Percentiles rank a stretch among this genome's conserved stretches.
phyloP scores from a whole-genome alignment of 1,140 invertebrate genomes.

The Dendroctonus ponderosae region DNA sequence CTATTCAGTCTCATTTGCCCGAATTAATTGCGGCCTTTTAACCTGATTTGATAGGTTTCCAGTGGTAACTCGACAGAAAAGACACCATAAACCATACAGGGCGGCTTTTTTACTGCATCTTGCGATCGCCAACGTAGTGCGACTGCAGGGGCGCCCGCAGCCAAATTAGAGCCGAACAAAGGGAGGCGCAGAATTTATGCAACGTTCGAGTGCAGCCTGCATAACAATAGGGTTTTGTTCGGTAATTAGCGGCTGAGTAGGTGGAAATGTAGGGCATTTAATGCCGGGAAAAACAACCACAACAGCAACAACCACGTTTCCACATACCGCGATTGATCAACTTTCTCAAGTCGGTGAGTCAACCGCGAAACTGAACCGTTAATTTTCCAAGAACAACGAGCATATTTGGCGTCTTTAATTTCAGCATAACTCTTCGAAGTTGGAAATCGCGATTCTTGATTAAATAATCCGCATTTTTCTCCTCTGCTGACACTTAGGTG shows the following conservation, averaged over 20 bases:
- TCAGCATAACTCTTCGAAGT: too few species aligned
- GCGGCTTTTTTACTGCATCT: neutral
- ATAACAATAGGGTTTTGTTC: conserved; percentile 28
- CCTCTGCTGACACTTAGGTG: neutral
- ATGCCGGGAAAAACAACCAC: conserved; percentile 42
- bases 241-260: conserved; percentile 51
- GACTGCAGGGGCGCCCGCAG: neutral
- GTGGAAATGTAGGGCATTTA: conserved; percentile 49
- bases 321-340: too few species aligned
- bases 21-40: neutral
- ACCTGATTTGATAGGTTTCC: neutral
- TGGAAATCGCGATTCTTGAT: conserved; percentile 5
- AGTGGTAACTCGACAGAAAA: neutral
- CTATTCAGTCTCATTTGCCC: neutral
- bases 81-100: neutral
- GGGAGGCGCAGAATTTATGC: conserved; percentile 45
- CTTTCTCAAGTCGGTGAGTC: too few species aligned
- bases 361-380: too few species aligned
- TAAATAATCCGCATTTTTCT: conserved; percentile 14
- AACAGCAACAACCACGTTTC: neutral
- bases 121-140: conserved; percentile 19
- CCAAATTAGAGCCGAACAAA: conserved; percentile 19
- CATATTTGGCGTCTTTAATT: too few species aligned
- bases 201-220: conserved; percentile 24
- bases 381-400: too few species aligned